Base-by-base conservation (phyloP, 1,140 invertebrate species). In the Psilanteris sp. region DNA sequence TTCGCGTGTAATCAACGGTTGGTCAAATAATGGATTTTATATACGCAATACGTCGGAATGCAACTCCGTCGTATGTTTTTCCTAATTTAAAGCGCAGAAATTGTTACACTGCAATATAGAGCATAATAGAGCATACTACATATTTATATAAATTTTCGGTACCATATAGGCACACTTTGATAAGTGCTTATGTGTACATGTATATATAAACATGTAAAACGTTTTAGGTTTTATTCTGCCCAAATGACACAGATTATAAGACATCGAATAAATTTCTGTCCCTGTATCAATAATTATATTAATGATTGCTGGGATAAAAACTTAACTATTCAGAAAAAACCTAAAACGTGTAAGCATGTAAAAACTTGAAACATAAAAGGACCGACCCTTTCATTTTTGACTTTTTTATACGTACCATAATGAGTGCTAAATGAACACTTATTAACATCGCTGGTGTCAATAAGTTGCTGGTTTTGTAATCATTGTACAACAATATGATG, bases 1-100 rank as follows among this genome's bases (percentile, higher is more conserved):
- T 79, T 80, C 70, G 72, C 62, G 73, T 75, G 66, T 79, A 79
- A 79, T 76, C 75, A 74, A 41, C 62, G 78, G 70, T 79, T 81
- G 79, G 77, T 75, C 73, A 52, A 70, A 77, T 79, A 81, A 77
- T 68, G 41, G 64, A 81, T 79, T 78, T 78, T 20, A 20, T 26
- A 74, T 55, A 50, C 57, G 43, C 14, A 14, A 36, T 55, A 43
- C 29, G 31, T 3, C 22, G 15, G 54, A 27, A 20, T 18, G 24
- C 14, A 50, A 52, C 26, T 61, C 43, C 37, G 50, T 37, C 18
- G 50, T 20, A 32, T 50, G 57, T 66, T 29, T 74, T 74, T 74
- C 71, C 71, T 74, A 74, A 66, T 61, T 75, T 75, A 16, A 48
- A 67, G 34, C 11, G 72, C 72, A 68, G 62, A 75, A 34, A 55